Base-by-base conservation (phyloP, 2,113 vertebrate genomes). In the Myotis lucifugus region DNA sequence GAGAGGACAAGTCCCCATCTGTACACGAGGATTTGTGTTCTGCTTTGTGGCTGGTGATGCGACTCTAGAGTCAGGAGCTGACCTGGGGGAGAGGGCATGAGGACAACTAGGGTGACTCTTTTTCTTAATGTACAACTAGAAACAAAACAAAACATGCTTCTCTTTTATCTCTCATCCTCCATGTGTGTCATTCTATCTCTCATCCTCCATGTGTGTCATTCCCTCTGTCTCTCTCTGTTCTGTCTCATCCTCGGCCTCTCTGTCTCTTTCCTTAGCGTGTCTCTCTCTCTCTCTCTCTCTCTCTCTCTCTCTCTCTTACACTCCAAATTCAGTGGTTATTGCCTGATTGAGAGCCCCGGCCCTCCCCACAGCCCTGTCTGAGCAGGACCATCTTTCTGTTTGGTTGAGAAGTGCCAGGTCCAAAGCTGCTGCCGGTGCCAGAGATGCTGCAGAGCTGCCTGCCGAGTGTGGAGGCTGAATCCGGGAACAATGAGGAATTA, bases 321-420 rank as follows among this genome's bases (percentile, higher is more conserved):
- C 70, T 77, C 27, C 67, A 88, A 72, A 78, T 85, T n/a, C 78
- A 54, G 69, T 25, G 42, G 78, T 74, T 77, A 66, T 27, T 67
- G 84, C 89, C 56, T 66, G 56, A 86, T n/a, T 0, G 0, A 48
- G 77, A 93, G 48, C 54, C 64, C 72, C 2, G 5, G 64, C 48
- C 46, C 56, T 88, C 90, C 70, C 77, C 4, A 15, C 52, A 92
- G 40, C 50, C 46, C 69, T 73, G 70, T 64, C 90, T 86, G 82
- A 74, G 29, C 48, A 95, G 48, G 93, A 69, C 48, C 74, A 77
- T 88, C 83, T 88, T 85, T 64, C 70, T 61, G 34, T 46, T 85
- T 50, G 40, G 52, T 15, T 96, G 95, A 96, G 91, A 95, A 97
- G 96, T 73, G 66, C 89, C 95, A 96, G 96, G 97, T 95, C 97